These are phyloP conservation scores for Hirtodrosophila duncani DNA, from an alignment of 2,888 invertebrate genomes.

Conservation along the genomic window DNA sequence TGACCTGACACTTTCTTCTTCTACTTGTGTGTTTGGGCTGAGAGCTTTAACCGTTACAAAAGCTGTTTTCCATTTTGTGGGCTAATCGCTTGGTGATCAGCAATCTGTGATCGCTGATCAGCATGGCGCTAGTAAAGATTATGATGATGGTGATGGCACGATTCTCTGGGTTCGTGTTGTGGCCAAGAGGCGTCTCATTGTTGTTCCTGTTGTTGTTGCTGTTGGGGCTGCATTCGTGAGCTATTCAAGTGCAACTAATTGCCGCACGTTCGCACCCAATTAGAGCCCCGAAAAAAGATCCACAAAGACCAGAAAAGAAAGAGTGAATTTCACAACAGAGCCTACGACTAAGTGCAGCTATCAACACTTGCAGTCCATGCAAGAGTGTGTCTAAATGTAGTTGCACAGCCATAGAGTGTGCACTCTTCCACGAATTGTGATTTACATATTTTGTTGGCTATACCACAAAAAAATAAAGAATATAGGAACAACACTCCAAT, in stretches of 20 bases:
- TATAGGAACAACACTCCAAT: constrained; percentile 14
- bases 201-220: constrained; percentile 25
- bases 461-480: too few relatives aligned
- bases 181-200: constrained; percentile 34
- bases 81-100: constrained; percentile 32
- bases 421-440: constrained; percentile 53
- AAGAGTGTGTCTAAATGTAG: constrained; percentile 9
- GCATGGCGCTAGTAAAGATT: constrained; percentile 61
- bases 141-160: constrained; percentile 46
- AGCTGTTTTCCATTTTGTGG: constrained; percentile 23
- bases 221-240: constrained; percentile 48
- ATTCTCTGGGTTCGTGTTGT: constrained; percentile 11
- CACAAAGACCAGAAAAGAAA: constrained; percentile 27
- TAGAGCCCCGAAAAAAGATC: too few relatives aligned
- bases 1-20: constrained; percentile 61
- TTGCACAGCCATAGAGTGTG: constrained; percentile 3
- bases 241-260: constrained; percentile 68
- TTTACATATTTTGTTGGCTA: constrained; percentile 30
- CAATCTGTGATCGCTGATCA: constrained; percentile 39
- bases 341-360: constrained; percentile 65
- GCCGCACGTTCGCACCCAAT: constrained; percentile 72
- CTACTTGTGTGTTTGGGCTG: too few relatives aligned
- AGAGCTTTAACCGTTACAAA: constrained; percentile 52
- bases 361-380: constrained; percentile 61
- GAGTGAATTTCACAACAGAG: constrained; percentile 45